Evolutionary conservation across 2,888 invertebrate species (phyloP), one percentile per base, ranked within the genome.

Genomic region (Stomorhina lunata): DNA sequence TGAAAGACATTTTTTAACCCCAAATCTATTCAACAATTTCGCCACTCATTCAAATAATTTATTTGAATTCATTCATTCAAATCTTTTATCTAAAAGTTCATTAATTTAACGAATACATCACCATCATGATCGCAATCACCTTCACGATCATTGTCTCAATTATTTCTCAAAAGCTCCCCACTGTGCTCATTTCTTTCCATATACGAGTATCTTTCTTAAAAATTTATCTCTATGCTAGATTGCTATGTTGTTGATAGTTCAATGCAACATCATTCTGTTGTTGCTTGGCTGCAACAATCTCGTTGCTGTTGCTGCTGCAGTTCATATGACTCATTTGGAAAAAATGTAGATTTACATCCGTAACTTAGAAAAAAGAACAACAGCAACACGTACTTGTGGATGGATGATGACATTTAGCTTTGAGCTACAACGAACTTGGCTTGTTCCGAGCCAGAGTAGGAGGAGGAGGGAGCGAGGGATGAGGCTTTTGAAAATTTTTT

Each of bases 271-370:
- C 15, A 20, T 43, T 10, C 17, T 34, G 3, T 34, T 37, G 37
- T 22, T n/a, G 57, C 17, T 10, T 27, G 2, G n/a, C 22, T 53
- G 25, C 15, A 2, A 12, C 27, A 20, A 10, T 43, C 4, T 32
- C 63, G 45, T 61, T 68, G 34, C 57, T 53, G 72, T 57, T 48
- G 61, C 34, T 72, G 32, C n/a, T 63, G 61, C 43, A 27, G 50
- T 37, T 50, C 50, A 40, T 57, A 63, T 83, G 82, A 81, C 68
- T 84, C 82, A 84, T 83, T 37, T 57, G 32, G 15, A 55, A 79
- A 79, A 72, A 79, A 84, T 84, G 72, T 73, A 37, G 76, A 66
- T 72, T 84, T 72, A 73, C 83, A 80, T 80, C 83, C 80, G 77
- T 78, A 78, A 77, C 72, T 71, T 59, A 45, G 68, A 73, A 34